These are phyloP conservation scores for Glaucidium brasilianum DNA, from an alignment of 2,113 vertebrate genomes.

Conservation along the genomic window DNA sequence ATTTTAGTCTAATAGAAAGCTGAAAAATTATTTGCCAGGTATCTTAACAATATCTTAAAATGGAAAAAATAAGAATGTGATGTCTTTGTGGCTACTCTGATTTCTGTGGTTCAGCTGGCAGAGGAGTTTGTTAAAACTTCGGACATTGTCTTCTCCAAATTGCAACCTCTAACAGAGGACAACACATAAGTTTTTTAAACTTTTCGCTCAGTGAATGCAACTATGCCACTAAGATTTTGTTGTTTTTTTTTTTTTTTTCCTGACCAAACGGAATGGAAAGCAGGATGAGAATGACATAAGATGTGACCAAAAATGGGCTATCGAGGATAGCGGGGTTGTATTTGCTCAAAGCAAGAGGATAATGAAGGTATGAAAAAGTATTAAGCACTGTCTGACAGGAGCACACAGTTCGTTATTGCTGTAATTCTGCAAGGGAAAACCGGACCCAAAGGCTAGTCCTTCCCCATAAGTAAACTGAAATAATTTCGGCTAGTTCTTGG, in stretches of 20 bases:
- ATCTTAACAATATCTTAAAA: background rate
- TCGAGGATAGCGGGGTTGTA: background rate
- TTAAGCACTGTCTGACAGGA: background rate
- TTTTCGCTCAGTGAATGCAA: background rate
- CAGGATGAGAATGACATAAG: background rate
- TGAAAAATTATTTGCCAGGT: background rate
- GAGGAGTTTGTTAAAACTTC: background rate
- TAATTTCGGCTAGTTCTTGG: fast-evolving
- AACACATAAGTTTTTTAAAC: background rate
- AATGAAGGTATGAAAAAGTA: background rate
- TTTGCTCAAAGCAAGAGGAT: background rate
- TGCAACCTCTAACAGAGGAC: background rate
- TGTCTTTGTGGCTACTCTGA: background rate
- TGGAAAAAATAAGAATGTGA: background rate
- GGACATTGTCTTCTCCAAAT: background rate
- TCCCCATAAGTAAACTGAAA: fast-evolving
- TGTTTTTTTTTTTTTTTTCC: background rate
- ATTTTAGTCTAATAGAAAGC: background rate
- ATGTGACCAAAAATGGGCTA: background rate
- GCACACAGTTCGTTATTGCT: fast-evolving
- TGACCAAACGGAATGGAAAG: background rate
- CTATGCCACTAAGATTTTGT: background rate
- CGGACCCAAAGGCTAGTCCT: fast-evolving
- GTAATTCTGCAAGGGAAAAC: background rate
- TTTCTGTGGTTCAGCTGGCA: background rate